These are phyloP conservation scores for Drosophila biarmipes DNA, from an alignment of 1,140 invertebrate genomes.

Conservation along the genomic window DNA sequence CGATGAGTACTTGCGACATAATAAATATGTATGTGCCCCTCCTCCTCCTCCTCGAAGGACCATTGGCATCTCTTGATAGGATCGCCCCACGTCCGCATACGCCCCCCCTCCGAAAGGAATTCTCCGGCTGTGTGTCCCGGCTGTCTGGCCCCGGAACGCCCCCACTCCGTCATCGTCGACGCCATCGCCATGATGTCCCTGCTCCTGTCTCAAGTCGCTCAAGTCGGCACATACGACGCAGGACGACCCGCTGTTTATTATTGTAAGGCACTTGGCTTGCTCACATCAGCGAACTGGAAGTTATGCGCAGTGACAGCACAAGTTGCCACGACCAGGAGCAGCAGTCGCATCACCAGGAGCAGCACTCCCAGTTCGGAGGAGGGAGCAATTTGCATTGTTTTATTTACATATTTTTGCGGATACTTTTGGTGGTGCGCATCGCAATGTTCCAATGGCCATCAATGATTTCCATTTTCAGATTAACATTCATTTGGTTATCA, in stretches of 20 bases:
- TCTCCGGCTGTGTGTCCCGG: slow-evolving; percentile 33
- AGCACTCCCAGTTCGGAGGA: slow-evolving; percentile 1
- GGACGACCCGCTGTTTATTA: slow-evolving; percentile 64
- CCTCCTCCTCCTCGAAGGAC: not conserved
- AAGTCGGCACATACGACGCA: slow-evolving; percentile 37
- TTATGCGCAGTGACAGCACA: slow-evolving; percentile 70
- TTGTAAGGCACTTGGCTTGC: slow-evolving; percentile 70
- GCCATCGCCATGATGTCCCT: slow-evolving; percentile 14
- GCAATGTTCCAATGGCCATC: slow-evolving; percentile 14
- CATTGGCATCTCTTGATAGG: slow-evolving; percentile 16
- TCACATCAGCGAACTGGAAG: slow-evolving; percentile 74
- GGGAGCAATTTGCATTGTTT: slow-evolving; percentile 67
- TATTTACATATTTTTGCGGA: slow-evolving; percentile 67
- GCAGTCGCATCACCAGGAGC: slow-evolving; percentile 1
- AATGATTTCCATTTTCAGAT: slow-evolving; percentile 7
- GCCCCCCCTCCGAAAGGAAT: not conserved
- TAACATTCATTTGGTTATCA: not conserved
- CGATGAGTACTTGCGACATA: slow-evolving; percentile 45
- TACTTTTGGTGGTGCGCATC: slow-evolving; percentile 38
- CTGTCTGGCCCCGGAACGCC: slow-evolving; percentile 36
- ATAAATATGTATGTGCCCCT: slow-evolving; percentile 57
- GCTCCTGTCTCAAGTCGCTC: slow-evolving; percentile 56
- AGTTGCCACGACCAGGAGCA: slow-evolving; percentile 36
- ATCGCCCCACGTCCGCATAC: not conserved
- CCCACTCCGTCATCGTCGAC: slow-evolving; percentile 28